phyloP scores from a whole-genome alignment of 2,113 vertebrate genomes.

The Gymnocephalus cernua region DNA sequence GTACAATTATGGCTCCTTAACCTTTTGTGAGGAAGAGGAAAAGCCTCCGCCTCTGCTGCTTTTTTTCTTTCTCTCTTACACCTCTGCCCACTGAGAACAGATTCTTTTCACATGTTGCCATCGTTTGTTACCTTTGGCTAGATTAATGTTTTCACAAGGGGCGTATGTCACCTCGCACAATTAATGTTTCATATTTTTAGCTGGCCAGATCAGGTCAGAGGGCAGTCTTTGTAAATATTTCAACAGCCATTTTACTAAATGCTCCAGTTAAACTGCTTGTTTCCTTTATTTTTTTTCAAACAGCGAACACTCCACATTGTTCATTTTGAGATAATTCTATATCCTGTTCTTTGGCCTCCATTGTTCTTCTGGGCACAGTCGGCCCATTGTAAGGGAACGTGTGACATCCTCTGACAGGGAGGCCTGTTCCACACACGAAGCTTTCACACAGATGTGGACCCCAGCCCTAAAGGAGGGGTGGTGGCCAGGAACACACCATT shows the following conservation, averaged over 20 bases:
- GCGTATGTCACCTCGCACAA: constrained; percentile 31
- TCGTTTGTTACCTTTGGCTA: constrained; percentile 65
- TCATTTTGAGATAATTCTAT: constrained; percentile 24
- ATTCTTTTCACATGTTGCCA: constrained; percentile 41
- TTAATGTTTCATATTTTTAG: constrained; percentile 45
- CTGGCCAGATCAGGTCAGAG: constrained; percentile 26
- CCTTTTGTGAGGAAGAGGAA: constrained; percentile 43
- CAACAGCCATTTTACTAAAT: constrained; percentile 55
- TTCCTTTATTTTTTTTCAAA: constrained; percentile 57
- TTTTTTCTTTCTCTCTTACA: not conserved
- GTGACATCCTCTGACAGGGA: constrained; percentile 43
- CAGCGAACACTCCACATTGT: constrained; percentile 27
- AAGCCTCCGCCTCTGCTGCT: constrained; percentile 16
- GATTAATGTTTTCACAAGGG: constrained; percentile 51
- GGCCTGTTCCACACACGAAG: constrained; percentile 52
- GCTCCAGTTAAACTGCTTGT: constrained; percentile 41
- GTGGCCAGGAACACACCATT: constrained; percentile 50
- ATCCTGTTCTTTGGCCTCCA: constrained; percentile 40
- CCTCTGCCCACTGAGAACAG: not conserved
- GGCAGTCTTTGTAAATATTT: constrained; percentile 67
- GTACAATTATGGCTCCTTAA: constrained; percentile 63
- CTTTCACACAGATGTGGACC: constrained; percentile 67
- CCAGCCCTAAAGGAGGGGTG: constrained; percentile 38
- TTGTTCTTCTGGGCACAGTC: constrained; percentile 45
- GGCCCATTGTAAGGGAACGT: constrained; percentile 20